Base-by-base conservation (phyloP, 1,140 invertebrate species). In the Drosophila miranda region DNA sequence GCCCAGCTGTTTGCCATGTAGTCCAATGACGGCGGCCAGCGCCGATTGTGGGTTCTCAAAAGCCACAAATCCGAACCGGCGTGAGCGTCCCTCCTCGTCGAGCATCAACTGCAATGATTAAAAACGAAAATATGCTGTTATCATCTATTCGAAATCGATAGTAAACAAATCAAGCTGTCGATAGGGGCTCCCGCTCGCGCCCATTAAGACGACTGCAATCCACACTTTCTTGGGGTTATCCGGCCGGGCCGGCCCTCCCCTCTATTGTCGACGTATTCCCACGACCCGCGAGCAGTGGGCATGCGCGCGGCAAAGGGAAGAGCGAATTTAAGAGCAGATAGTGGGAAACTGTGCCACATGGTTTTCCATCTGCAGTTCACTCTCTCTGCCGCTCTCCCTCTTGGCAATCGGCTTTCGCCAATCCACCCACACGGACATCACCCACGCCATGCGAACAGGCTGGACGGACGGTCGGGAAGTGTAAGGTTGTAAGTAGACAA, bases 21-120 rank as follows among this genome's bases (percentile, higher is more conserved):
- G 71, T 42, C 86, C 89, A 59, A 90, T 90, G 53, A 90, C 89
- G 67, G 89, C 89, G 68, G 89, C 81, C 71, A 90, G 66, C 67
- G 89, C 89, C 73, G 89, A 90, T 63, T 90, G 89, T 56, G 89
- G 89, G 66, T 79, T 90, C 66, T 90, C 89, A 52, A 87, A 90
- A 44, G 89, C 89, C 42, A 90, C 89, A 75, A 90, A 90, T 54
- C 89, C 89, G 59, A 90, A 90, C 46, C 89, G 86, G 21, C 89
- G 79, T 45, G 89, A 90, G 46, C 89, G 84, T 49, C 89, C 89
- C 69, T 90, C 89, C 55, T 90, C 89, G 52, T 90, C 89, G 19
- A 90, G 75, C 89, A 90, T 90, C 8, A 90, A 68, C 89, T 90
- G 50, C 34, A 84, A 74, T 11, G 43, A 55, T 59, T 41, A 30